Evolutionary conservation across 2,888 invertebrate species (phyloP).

Genomic region (Parnassius glacialis): DNA sequence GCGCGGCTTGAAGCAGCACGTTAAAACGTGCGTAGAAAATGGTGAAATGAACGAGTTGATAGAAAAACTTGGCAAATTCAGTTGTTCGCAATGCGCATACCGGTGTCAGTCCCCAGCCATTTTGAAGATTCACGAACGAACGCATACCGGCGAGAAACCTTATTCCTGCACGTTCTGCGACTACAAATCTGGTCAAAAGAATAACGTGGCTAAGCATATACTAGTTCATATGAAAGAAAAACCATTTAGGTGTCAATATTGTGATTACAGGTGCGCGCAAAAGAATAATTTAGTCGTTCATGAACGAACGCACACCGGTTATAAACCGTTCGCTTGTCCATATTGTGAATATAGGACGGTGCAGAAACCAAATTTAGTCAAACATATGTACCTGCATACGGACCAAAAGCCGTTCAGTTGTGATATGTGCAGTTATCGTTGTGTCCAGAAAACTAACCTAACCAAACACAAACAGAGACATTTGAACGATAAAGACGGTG

Average conservation of each 20-base stretch:
- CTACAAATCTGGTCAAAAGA: slow-evolving; percentile 76
- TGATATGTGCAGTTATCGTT: slow-evolving; percentile 70
- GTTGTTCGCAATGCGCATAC: slow-evolving; percentile 68
- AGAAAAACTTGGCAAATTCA: slow-evolving; percentile 65
- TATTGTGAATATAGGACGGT: slow-evolving; percentile 75
- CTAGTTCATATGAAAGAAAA: slow-evolving; percentile 77
- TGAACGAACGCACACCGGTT: slow-evolving; percentile 75
- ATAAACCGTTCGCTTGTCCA: slow-evolving; percentile 73
- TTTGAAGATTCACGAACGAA: slow-evolving; percentile 73
- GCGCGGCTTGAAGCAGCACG: slow-evolving; percentile 62
- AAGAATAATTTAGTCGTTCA: slow-evolving; percentile 77
- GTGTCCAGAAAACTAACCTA: slow-evolving; percentile 74
- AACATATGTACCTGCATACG: slow-evolving; percentile 77
- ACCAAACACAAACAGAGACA: slow-evolving; percentile 75
- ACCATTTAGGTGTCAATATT: slow-evolving; percentile 72
- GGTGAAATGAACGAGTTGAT: slow-evolving; percentile 35
- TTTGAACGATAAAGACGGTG: slow-evolving; percentile 62
- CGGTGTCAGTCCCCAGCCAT: slow-evolving; percentile 76
- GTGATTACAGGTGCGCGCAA: slow-evolving; percentile 74
- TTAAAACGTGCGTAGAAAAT: slow-evolving; percentile 51
- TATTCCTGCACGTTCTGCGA: slow-evolving; percentile 73
- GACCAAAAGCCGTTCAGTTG: slow-evolving; percentile 76
- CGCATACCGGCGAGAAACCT: slow-evolving; percentile 73
- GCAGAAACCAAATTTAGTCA: slow-evolving; percentile 75
- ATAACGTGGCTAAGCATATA: slow-evolving; percentile 76